Conservation (phyloP, 2,888 invertebrate species). For the Epistrophe grossulariae region DNA sequence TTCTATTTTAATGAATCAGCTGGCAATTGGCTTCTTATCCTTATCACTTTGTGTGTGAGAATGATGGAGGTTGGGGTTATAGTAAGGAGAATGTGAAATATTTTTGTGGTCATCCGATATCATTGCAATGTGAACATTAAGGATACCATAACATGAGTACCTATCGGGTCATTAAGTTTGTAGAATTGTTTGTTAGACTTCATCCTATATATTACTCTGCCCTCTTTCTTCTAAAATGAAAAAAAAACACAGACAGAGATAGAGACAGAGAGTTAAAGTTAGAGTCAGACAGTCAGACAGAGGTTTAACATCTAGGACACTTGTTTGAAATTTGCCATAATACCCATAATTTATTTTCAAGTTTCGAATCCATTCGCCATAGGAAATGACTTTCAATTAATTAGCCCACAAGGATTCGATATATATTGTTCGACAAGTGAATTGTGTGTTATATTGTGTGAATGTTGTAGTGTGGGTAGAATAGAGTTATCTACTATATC, state of each 20-base stretch:
- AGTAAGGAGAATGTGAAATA: slow-evolving; percentile 51
- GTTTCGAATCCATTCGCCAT: slow-evolving; percentile 38
- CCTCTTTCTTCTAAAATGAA: background rate
- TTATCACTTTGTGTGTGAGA: background rate
- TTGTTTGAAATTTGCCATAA: slow-evolving; percentile 62
- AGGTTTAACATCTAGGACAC: slow-evolving; percentile 48
- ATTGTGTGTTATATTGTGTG: slow-evolving; percentile 7
- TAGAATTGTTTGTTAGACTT: slow-evolving; percentile 22
- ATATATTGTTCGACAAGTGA: background rate
- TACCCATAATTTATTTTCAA: slow-evolving; percentile 64
- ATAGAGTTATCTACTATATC: slow-evolving; percentile 1
- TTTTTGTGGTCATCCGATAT: slow-evolving; percentile 60
- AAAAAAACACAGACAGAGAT: background rate
- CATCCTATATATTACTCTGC: background rate
- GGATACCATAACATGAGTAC: slow-evolving; percentile 28
- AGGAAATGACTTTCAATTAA: slow-evolving; percentile 69
- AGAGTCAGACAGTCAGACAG: slow-evolving; percentile 7
- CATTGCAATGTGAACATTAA: slow-evolving; percentile 54
- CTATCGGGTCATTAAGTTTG: slow-evolving; percentile 57
- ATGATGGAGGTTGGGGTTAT: background rate
- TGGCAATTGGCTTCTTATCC: slow-evolving; percentile 29
- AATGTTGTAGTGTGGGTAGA: background rate
- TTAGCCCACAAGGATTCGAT: slow-evolving; percentile 55
- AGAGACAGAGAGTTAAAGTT: background rate
- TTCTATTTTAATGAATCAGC: slow-evolving; percentile 37